phyloP scores from a whole-genome alignment of 1,140 invertebrate species.

The Apis laboriosa region DNA sequence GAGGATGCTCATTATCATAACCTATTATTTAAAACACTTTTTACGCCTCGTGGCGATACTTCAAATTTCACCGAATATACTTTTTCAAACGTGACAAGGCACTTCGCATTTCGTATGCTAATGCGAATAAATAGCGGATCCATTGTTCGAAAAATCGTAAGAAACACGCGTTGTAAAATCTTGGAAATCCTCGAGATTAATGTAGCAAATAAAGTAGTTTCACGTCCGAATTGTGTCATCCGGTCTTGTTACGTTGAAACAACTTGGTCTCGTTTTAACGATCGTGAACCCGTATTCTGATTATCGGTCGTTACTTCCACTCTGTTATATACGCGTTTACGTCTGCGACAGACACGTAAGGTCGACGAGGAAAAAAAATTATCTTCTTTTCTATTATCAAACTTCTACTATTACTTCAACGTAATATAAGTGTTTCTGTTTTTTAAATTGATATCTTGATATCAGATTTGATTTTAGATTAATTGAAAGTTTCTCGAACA shows the following conservation, averaged over 20 bases:
- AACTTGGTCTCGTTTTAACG: constrained; percentile 25
- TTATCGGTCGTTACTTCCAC: constrained; percentile 44
- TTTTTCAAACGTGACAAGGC: accelerated
- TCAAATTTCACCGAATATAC: not conserved
- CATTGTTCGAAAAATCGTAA: not conserved
- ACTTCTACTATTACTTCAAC: not conserved
- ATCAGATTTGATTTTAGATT: not conserved
- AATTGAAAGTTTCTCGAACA: not conserved
- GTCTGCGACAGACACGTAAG: constrained; percentile 8
- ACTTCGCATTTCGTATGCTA: not conserved
- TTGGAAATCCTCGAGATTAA: not conserved
- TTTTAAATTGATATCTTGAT: not conserved
- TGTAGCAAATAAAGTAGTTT: constrained; percentile 2
- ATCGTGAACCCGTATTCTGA: not conserved
- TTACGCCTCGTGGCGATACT: not conserved
- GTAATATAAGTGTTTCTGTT: no score
- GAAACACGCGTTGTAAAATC: not conserved
- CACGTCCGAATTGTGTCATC: not conserved
- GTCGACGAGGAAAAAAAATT: not conserved
- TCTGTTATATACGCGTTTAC: constrained; percentile 2
- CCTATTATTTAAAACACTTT: not conserved
- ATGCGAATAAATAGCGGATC: not conserved
- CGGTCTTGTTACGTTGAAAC: constrained; percentile 14
- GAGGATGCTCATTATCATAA: not conserved
- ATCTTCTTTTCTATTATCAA: not conserved